These are phyloP conservation scores for Trinectes maculatus DNA, from an alignment of 2,113 vertebrate genomes.

Conservation along the genomic window DNA sequence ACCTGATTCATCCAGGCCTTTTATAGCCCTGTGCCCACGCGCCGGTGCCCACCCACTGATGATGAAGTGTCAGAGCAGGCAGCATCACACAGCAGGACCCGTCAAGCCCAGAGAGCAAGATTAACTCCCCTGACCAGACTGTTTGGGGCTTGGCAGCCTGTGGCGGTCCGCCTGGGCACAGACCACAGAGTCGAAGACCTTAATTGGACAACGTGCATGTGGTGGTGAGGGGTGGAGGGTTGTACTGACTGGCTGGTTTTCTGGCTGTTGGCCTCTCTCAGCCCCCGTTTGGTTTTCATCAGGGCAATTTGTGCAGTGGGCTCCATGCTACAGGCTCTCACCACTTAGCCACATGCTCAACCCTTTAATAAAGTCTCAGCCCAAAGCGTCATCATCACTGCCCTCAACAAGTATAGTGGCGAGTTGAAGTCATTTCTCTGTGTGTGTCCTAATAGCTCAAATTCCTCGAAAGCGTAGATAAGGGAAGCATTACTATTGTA, in stretches of 20 bases:
- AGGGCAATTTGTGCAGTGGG: constrained; percentile 52
- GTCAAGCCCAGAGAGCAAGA: constrained; percentile 53
- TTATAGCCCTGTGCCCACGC: constrained; percentile 72
- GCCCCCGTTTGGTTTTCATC: constrained; percentile 68
- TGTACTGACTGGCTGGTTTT: constrained; percentile 4
- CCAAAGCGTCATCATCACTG: constrained; percentile 10
- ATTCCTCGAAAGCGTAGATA: no score
- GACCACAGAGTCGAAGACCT: constrained; percentile 62
- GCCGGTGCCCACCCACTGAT: constrained; percentile 67
- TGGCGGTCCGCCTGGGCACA: constrained; percentile 51
- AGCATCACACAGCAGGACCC: constrained; percentile 48
- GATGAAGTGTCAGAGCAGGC: constrained; percentile 64
- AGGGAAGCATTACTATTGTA: no score
- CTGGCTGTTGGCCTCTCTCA: constrained; percentile 31
- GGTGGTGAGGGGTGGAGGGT: constrained; percentile 22
- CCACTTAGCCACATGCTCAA: constrained; percentile 49
- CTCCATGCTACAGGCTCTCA: constrained; percentile 50
- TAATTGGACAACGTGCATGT: constrained; percentile 73
- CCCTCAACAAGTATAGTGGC: neutral
- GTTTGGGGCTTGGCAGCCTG: constrained; percentile 56
- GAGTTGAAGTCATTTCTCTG: neutral
- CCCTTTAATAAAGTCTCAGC: constrained; percentile 29
- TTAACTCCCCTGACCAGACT: constrained; percentile 67
- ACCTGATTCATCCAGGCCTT: constrained; percentile 65
- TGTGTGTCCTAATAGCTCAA: no score